These are phyloP conservation scores for Nephrotoma appendiculata DNA, from an alignment of 2,888 invertebrate species.

Conservation along the genomic window DNA sequence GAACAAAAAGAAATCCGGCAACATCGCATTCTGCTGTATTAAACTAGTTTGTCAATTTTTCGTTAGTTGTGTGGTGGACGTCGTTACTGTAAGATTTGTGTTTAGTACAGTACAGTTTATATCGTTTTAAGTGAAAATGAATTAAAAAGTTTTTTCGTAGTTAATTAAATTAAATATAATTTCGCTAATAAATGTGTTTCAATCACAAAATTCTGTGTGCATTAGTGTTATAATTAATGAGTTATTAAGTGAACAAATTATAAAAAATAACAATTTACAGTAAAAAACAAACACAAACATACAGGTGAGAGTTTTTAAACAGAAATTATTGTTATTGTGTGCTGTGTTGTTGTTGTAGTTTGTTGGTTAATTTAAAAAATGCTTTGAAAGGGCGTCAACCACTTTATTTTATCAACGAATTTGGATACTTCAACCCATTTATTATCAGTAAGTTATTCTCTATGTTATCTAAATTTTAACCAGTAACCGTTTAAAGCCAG, in stretches of 20 bases:
- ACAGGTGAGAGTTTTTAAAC: conserved; percentile 1
- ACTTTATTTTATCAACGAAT: background rate
- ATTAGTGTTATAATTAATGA: background rate
- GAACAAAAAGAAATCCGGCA: background rate
- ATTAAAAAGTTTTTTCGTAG: background rate
- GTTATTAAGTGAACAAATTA: background rate
- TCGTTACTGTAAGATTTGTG: background rate
- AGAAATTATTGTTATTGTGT: background rate
- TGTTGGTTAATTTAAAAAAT: background rate
- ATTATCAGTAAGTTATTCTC: background rate
- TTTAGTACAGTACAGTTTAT: background rate
- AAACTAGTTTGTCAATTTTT: background rate
- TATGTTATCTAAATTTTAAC: background rate
- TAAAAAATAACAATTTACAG: background rate
- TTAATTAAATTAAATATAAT: background rate
- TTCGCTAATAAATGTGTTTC: background rate
- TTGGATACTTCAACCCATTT: background rate
- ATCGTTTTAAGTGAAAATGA: background rate
- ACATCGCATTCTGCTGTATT: background rate
- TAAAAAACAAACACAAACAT: conserved; percentile 1
- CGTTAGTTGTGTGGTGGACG: background rate
- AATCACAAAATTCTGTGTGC: background rate
- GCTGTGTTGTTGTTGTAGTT: background rate
- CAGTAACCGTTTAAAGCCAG: background rate
- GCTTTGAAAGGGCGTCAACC: background rate